These are phyloP conservation scores for Myzus persicae DNA, from an alignment of 1,140 invertebrate species.

Conservation along the genomic window DNA sequence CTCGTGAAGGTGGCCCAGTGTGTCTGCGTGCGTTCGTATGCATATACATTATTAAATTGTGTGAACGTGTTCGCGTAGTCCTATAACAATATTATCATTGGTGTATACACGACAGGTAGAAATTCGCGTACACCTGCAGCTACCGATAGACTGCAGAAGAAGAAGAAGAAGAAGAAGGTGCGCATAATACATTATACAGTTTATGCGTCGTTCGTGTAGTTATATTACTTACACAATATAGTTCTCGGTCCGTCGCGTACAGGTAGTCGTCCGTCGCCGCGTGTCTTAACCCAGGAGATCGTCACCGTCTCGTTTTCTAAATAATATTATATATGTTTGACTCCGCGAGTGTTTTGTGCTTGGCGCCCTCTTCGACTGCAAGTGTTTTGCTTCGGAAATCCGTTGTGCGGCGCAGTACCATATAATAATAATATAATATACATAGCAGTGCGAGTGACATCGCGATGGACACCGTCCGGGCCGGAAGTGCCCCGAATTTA, in stretches of 20 bases:
- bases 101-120: neutral
- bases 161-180: no score
- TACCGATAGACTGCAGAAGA: neutral
- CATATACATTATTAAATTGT: neutral
- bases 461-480: conserved; percentile 42
- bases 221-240: neutral
- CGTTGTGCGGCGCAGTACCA: neutral
- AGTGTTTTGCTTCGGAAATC: neutral
- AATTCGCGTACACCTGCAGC: conserved; percentile 15
- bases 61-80: neutral
- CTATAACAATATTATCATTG: neutral
- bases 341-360: neutral
- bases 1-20: neutral
- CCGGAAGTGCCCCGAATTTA: conserved; percentile 48
- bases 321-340: neutral
- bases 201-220: neutral
- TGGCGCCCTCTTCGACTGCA: neutral
- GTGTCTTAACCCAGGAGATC: neutral
- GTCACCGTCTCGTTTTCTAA: neutral
- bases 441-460: neutral
- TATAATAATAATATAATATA: neutral
- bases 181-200: neutral
- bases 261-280: no score
- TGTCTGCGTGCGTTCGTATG: neutral
- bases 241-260: neutral